A percentile compares a stretch with the other conserved stretches of the same genome.
These are phyloP conservation scores for Barnardius zonarius DNA, from an alignment of 2,113 vertebrate genomes.

Conservation along the genomic window DNA sequence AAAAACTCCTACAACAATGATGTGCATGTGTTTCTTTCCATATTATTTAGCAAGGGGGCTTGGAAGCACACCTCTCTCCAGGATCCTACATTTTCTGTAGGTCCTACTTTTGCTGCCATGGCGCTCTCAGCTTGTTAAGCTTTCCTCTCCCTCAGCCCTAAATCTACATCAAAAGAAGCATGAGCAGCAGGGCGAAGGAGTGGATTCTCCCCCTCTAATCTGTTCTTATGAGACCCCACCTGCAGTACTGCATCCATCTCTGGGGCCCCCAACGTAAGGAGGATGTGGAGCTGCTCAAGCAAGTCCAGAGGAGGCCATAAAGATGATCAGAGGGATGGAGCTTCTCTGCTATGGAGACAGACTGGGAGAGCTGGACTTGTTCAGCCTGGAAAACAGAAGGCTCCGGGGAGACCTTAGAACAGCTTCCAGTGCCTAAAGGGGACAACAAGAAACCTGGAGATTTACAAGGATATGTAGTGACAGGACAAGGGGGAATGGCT, in stretches of 20 bases:
- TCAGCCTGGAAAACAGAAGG: not conserved
- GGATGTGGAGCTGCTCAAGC: not conserved
- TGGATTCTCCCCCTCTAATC: not conserved
- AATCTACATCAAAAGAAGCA: not conserved
- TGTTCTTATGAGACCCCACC: not conserved
- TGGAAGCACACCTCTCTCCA: not conserved
- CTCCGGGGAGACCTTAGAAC: not conserved
- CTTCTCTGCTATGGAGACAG: not conserved
- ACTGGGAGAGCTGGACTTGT: not conserved
- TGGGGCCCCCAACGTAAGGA: not conserved
- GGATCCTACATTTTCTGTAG: not conserved
- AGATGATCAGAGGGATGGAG: not conserved
- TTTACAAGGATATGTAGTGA: not conserved
- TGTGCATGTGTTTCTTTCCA: constrained; percentile 27
- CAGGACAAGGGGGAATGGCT: not conserved
- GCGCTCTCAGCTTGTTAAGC: not conserved
- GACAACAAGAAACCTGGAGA: not conserved
- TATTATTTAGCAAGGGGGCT: not conserved
- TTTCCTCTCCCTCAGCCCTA: not conserved
- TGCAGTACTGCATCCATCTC: not conserved
- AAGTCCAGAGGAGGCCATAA: not conserved
- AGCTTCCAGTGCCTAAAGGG: not conserved
- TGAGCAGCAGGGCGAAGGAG: not conserved
- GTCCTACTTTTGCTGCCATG: not conserved
- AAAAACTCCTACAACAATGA: constrained; percentile 54